phyloP scores from a whole-genome alignment of 2,888 invertebrate species.

The Alloscopus bannaensis region DNA sequence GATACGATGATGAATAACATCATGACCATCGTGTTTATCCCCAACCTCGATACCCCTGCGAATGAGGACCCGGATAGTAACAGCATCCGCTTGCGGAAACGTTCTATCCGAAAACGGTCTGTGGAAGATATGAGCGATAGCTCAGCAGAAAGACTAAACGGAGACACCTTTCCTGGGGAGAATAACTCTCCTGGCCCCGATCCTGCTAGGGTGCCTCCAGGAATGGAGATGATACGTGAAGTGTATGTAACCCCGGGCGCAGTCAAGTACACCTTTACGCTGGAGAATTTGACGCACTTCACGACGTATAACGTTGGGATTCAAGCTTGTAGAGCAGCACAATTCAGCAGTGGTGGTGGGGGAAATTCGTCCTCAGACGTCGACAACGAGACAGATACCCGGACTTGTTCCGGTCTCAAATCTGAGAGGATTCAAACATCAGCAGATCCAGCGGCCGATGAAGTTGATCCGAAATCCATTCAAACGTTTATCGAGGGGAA shows the following conservation, averaged over 20 bases:
- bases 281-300: conserved; percentile 84
- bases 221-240: conserved; percentile 74
- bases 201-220: conserved; percentile 71
- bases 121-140: background rate
- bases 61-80: conserved; percentile 31
- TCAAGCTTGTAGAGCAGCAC: conserved; percentile 80
- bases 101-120: background rate
- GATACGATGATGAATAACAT: conserved; percentile 66
- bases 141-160: conserved; percentile 34
- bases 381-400: conserved; percentile 75
- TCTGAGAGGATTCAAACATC: conserved; percentile 78
- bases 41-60: conserved; percentile 34
- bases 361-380: conserved; percentile 76
- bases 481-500: conserved; percentile 75
- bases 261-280: conserved; percentile 73
- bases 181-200: conserved; percentile 38
- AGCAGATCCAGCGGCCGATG: conserved; percentile 80
- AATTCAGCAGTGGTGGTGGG: background rate
- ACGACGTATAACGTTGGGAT: conserved; percentile 85
- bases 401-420: conserved; percentile 75
- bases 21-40: conserved; percentile 66
- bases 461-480: conserved; percentile 78
- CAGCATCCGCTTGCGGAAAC: conserved; percentile 11
- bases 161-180: conserved; percentile 56
- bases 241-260: conserved; percentile 76